Conservation (phyloP, 2,797 vertebrate species). For the Melopsittacus undulatus region DNA sequence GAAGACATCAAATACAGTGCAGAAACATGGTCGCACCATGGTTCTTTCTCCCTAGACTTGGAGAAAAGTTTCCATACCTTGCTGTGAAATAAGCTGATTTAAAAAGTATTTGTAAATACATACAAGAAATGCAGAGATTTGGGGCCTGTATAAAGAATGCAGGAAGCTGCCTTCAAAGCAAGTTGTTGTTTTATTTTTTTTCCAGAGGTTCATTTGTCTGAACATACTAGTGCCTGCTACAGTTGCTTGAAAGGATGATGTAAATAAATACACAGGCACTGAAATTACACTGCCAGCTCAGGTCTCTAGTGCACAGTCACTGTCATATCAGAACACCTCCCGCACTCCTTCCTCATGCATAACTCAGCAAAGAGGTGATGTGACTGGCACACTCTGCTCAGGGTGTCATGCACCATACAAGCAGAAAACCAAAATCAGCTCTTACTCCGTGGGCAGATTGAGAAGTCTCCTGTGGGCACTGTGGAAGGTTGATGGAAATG, state of each 20-base stretch:
- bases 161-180: not conserved
- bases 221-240: not conserved
- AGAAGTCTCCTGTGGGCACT: not conserved
- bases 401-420: not conserved
- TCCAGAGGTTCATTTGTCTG: not conserved
- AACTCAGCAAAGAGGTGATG: constrained; percentile 26
- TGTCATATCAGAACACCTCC: constrained; percentile 45
- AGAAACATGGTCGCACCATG: not conserved
- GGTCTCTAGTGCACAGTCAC: constrained; percentile 9
- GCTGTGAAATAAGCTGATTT: not conserved
- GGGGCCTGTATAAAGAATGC: not conserved
- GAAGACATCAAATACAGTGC: not conserved
- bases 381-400: constrained; percentile 22
- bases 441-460: not conserved
- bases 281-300: not conserved
- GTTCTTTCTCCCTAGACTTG: not conserved
- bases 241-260: not conserved
- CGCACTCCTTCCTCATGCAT: constrained; percentile 35
- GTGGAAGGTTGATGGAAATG: not conserved
- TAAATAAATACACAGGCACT: constrained; percentile 30
- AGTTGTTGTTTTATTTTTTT: no score
- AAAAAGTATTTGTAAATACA: not conserved
- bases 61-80: not conserved
- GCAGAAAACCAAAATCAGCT: not conserved
- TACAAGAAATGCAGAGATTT: not conserved